These are phyloP conservation scores for Conus canariensis DNA, from an alignment of 2,888 invertebrate genomes.

Conservation along the genomic window DNA sequence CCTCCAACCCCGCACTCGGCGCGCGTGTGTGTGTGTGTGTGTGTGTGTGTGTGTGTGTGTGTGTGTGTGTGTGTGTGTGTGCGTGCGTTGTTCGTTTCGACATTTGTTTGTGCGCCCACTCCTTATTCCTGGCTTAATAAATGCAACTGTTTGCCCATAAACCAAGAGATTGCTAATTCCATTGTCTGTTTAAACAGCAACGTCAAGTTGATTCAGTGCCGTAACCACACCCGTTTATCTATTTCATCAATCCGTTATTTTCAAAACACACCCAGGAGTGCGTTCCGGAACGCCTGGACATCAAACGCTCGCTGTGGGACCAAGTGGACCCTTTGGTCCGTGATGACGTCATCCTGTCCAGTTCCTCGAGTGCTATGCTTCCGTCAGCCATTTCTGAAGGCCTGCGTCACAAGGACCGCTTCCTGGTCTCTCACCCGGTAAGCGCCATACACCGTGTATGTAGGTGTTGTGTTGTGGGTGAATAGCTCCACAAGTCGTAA, in stretches of 20 bases:
- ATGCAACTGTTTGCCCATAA: too few relatives aligned
- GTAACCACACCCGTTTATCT: too few relatives aligned
- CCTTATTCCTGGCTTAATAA: too few relatives aligned
- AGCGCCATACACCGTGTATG: conserved; percentile 27
- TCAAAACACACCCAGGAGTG: conserved; percentile 85
- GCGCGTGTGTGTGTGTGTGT: not conserved
- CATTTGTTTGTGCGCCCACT: too few relatives aligned
- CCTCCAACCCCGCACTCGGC: not conserved
- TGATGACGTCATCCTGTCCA: conserved; percentile 85
- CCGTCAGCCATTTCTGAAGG: conserved; percentile 92
- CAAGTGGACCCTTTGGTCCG: conserved; percentile 86
- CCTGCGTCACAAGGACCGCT: conserved; percentile 84
- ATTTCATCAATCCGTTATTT: too few relatives aligned
- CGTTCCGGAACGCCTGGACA: conserved; percentile 91
- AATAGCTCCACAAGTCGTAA: too few relatives aligned
- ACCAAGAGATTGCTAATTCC: too few relatives aligned
- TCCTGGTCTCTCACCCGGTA: conserved; percentile 88
- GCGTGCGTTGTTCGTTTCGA: not conserved
- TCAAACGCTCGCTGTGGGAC: conserved; percentile 90
- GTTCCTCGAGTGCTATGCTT: conserved; percentile 95
- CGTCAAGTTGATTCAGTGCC: too few relatives aligned
- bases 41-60: not conserved
- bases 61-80: too few relatives aligned
- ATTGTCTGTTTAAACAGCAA: too few relatives aligned
- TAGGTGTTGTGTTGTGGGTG: too few relatives aligned